A percentile compares a stretch with the other conserved stretches of the same genome.
These are phyloP conservation scores for Synodontis membranacea DNA, from an alignment of 2,113 vertebrate species.

Conservation along the genomic window DNA sequence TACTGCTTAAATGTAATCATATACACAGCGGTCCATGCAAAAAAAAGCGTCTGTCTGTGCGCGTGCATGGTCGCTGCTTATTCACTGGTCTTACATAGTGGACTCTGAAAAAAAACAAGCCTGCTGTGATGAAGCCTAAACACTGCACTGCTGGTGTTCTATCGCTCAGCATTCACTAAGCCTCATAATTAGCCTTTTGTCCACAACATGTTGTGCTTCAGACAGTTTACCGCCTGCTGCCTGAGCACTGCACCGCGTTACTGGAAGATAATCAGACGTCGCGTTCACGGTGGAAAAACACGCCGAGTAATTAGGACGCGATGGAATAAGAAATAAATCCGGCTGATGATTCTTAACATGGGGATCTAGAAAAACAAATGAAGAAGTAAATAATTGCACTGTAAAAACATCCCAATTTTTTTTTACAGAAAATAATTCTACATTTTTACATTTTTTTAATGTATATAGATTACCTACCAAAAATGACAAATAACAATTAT, in stretches of 20 bases:
- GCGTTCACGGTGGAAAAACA: neutral
- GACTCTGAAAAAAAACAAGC: slow-evolving; percentile 6
- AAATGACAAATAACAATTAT: no score
- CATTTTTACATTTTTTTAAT: no score
- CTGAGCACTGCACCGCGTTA: neutral
- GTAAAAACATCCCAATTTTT: no score
- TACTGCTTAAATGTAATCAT: slow-evolving; percentile 16
- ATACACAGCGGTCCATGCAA: neutral
- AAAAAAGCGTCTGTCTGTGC: neutral
- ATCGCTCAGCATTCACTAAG: neutral
- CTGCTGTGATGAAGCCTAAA: neutral
- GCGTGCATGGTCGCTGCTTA: neutral
- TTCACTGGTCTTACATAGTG: neutral
- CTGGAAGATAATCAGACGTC: neutral
- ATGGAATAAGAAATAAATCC: neutral
- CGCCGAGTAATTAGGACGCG: neutral
- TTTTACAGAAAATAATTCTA: no score
- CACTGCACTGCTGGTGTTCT: neutral
- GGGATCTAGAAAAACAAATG: neutral
- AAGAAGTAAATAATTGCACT: no score
- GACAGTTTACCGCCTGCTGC: slow-evolving; percentile 6
- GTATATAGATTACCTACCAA: no score
- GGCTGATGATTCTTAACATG: neutral
- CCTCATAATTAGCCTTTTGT: neutral
- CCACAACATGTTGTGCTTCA: slow-evolving; percentile 25